phyloP scores from a whole-genome alignment of 2,888 invertebrate genomes.

The Lypha dubia region DNA sequence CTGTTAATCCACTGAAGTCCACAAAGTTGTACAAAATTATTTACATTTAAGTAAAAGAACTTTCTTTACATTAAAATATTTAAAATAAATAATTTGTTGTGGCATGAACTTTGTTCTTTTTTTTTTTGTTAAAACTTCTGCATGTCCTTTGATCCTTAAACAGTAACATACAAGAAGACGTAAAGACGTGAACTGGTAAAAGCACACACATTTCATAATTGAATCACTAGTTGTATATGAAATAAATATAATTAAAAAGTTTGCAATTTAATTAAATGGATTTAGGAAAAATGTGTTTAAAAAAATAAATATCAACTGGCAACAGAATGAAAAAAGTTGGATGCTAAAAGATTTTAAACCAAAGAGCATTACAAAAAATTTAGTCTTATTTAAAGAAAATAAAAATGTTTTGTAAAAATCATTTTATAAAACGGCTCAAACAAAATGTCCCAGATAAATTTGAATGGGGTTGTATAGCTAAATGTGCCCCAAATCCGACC shows the following conservation, averaged over 20 bases:
- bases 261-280: constrained; percentile 20
- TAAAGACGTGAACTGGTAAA: constrained; percentile 1
- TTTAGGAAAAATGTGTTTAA: not conserved
- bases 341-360: not conserved
- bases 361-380: not conserved
- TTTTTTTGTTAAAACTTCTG: constrained; percentile 11
- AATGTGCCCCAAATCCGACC: too few species aligned
- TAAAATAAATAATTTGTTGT: constrained; percentile 42
- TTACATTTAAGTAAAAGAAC: not conserved
- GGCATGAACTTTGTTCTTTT: constrained; percentile 24
- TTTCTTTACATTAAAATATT: not conserved
- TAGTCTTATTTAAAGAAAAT: too few species aligned
- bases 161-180: not conserved
- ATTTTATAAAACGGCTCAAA: too few species aligned
- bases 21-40: not conserved
- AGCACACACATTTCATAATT: constrained; percentile 46
- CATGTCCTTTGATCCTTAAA: not conserved
- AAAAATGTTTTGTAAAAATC: too few species aligned
- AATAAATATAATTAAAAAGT: constrained; percentile 50
- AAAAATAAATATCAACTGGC: not conserved
- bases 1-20: not conserved
- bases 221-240: constrained; percentile 33
- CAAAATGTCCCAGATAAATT: too few species aligned
- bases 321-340: not conserved
- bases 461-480: too few species aligned